Percentiles rank a stretch among this genome's conserved stretches.
Conservation (phyloP, 2,113 vertebrate species). For the Podocnemis expansa region DNA sequence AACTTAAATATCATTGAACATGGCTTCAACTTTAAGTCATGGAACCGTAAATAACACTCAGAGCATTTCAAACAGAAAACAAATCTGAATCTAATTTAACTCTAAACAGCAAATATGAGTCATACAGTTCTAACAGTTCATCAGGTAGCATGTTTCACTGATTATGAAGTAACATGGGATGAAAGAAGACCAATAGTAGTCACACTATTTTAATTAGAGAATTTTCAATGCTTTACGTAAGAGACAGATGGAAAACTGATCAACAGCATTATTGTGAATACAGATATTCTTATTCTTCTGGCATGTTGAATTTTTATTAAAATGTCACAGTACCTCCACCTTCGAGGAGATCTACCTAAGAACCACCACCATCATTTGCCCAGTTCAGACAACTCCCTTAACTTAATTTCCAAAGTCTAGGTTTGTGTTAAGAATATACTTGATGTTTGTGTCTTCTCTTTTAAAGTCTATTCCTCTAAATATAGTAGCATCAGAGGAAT, state of each 20-base stretch:
- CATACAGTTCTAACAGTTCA: background rate
- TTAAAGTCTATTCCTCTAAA: background rate
- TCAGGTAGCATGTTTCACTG: background rate
- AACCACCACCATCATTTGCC: background rate
- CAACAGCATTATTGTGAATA: background rate
- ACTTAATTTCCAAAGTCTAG: rapidly evolving
- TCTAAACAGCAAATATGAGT: background rate
- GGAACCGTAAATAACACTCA: background rate
- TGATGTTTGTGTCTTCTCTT: rapidly evolving
- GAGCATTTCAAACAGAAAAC: background rate
- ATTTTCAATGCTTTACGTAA: background rate
- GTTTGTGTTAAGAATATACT: background rate
- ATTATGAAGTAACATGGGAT: constrained; percentile 6
- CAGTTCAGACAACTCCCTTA: background rate
- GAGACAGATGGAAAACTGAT: background rate
- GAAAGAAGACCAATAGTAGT: background rate
- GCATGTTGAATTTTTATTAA: background rate
- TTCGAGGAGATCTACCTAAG: background rate
- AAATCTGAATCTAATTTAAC: background rate
- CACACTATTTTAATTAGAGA: background rate
- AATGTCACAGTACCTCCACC: background rate
- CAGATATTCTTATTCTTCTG: background rate
- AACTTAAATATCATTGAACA: constrained; percentile 6
- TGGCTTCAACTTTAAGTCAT: constrained; percentile 9
- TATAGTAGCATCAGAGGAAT: background rate